Conservation (phyloP, 2,888 invertebrate genomes). For the Leptura quadrifasciata region DNA sequence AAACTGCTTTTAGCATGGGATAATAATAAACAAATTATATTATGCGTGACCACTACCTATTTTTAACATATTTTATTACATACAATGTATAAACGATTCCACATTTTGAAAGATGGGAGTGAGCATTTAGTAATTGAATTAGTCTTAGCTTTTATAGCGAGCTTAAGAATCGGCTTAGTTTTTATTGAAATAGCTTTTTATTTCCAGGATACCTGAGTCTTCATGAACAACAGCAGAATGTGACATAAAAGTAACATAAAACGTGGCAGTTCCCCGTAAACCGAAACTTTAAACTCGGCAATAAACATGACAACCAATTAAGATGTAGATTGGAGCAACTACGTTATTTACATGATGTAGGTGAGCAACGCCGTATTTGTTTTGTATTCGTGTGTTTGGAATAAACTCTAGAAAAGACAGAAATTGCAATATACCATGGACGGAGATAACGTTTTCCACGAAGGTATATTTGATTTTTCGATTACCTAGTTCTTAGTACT, state of each 20-base stretch:
- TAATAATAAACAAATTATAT: too few relatives aligned
- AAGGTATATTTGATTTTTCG: too few relatives aligned
- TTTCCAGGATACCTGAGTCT: slow-evolving; percentile 24
- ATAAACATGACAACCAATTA: slow-evolving; percentile 75
- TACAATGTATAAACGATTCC: background rate
- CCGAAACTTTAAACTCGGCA: slow-evolving; percentile 69
- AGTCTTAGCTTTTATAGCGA: slow-evolving; percentile 11
- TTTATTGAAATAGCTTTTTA: slow-evolving; percentile 35
- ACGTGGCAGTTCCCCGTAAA: slow-evolving; percentile 59
- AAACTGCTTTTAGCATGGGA: too few relatives aligned
- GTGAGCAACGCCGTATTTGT: slow-evolving; percentile 69
- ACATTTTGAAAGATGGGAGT: background rate
- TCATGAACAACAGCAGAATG: slow-evolving; percentile 31
- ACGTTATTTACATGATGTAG: slow-evolving; percentile 73
- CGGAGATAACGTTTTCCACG: background rate
- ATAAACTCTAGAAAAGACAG: slow-evolving; percentile 70
- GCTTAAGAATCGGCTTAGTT: slow-evolving; percentile 23
- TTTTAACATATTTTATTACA: background rate
- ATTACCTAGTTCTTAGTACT: too few relatives aligned
- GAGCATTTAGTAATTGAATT: slow-evolving; percentile 13
- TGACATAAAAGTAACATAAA: slow-evolving; percentile 31
- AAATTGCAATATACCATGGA: slow-evolving; percentile 48
- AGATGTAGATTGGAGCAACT: slow-evolving; percentile 73
- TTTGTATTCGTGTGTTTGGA: slow-evolving; percentile 70
- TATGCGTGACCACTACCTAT: too few relatives aligned